Conservation (phyloP, 2,888 invertebrate genomes). For the Ochlodes sylvanus region DNA sequence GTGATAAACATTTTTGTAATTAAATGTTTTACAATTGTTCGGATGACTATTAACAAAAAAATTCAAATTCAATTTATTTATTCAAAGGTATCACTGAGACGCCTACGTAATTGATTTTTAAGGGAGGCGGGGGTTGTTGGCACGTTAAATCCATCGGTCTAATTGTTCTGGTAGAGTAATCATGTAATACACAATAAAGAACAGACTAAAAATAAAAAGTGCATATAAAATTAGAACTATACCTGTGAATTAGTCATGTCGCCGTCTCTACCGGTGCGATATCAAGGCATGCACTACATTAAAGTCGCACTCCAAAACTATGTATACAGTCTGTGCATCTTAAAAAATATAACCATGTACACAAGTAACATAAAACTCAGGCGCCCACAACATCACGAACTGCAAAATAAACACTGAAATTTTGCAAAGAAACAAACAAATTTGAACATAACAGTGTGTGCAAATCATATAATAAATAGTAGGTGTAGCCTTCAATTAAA, state of each 20-base stretch:
- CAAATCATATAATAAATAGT: conserved; percentile 47
- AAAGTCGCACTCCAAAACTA: conserved; percentile 74
- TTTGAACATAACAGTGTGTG: conserved; percentile 66
- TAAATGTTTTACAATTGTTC: too few species aligned
- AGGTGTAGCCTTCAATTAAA: conserved; percentile 10
- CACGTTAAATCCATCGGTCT: too few species aligned
- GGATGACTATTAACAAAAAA: too few species aligned
- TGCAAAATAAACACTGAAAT: conserved; percentile 76
- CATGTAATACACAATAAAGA: too few species aligned
- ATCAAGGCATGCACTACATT: conserved; percentile 80
- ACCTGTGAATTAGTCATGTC: conserved; percentile 87
- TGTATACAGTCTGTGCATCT: conserved; percentile 74
- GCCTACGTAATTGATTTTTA: too few species aligned
- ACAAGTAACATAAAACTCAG: conserved; percentile 74
- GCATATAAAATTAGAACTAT: conserved; percentile 65
- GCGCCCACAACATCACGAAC: conserved; percentile 78
- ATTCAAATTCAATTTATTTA: too few species aligned
- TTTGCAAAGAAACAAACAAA: conserved; percentile 71
- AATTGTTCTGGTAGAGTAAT: too few species aligned
- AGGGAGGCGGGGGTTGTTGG: too few species aligned
- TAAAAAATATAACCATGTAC: conserved; percentile 71
- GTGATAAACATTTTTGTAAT: too few species aligned
- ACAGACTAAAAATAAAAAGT: conserved; percentile 47
- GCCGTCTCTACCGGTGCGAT: conserved; percentile 73
- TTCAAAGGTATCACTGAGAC: too few species aligned